Evolutionary conservation across 2,797 vertebrate species (phyloP).

Genomic region (Pteronotus mesoamericanus): DNA sequence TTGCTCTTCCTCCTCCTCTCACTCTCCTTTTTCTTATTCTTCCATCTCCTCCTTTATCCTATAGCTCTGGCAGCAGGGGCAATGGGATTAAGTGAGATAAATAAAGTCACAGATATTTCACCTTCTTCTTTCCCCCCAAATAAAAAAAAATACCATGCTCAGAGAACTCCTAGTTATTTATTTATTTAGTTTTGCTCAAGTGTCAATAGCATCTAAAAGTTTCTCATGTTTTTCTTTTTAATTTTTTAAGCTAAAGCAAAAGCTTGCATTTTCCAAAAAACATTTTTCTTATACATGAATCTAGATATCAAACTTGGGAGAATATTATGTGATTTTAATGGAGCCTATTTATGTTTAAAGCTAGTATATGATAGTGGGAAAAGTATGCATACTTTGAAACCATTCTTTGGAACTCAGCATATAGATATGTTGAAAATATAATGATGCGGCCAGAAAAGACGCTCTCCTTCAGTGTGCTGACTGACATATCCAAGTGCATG

Average conservation of each 20-base stretch:
- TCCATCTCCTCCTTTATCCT: not conserved
- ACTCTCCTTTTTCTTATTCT: not conserved
- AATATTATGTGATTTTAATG: conserved; percentile 19
- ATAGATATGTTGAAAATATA: conserved; percentile 46
- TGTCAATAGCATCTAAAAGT: not conserved
- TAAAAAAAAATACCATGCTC: not conserved
- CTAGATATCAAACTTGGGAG: conserved; percentile 4
- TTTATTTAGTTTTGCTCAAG: not conserved
- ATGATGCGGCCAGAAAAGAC: not conserved
- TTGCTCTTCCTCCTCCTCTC: not conserved
- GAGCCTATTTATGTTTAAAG: conserved; percentile 40
- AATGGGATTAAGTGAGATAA: not conserved
- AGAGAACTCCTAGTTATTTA: not conserved
- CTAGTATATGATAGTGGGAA: not conserved
- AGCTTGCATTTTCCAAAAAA: conserved; percentile 22
- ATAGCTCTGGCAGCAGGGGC: not conserved
- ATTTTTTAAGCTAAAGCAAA: conserved; percentile 20
- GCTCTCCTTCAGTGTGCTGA: not conserved
- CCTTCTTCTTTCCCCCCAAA: not conserved
- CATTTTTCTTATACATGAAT: conserved; percentile 14
- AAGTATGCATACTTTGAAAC: not conserved
- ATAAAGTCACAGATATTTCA: not conserved
- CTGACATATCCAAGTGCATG: not conserved
- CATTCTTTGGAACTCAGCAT: not conserved
- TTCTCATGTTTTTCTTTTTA: not conserved